phyloP scores from a whole-genome alignment of 2,888 invertebrate genomes.

The Trissoscelio sp. region DNA sequence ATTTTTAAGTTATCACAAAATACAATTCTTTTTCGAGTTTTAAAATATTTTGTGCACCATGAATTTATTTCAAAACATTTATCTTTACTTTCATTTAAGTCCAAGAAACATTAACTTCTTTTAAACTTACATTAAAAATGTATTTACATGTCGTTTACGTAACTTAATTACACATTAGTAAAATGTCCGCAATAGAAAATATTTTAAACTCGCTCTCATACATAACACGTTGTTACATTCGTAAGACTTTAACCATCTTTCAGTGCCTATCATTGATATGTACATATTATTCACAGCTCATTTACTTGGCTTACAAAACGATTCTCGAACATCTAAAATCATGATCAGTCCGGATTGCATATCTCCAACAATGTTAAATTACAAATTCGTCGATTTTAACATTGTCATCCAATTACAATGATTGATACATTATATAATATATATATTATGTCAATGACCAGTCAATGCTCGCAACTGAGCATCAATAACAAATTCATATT shows the following conservation, averaged over 20 bases:
- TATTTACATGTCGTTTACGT: not conserved
- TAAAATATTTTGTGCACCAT: constrained; percentile 19
- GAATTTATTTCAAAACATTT: not conserved
- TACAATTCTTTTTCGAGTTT: too few relatives aligned
- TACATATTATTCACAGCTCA: constrained; percentile 59
- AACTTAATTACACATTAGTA: not conserved
- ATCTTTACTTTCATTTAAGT: not conserved
- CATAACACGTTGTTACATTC: not conserved
- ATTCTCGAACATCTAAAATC: constrained; percentile 20
- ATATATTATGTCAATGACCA: too few relatives aligned
- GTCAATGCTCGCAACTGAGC: too few relatives aligned
- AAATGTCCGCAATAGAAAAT: constrained; percentile 21
- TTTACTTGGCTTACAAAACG: constrained; percentile 48
- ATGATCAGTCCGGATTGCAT: constrained; percentile 7
- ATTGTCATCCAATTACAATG: not conserved
- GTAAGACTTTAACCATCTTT: not conserved
- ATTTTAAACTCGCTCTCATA: constrained; percentile 8
- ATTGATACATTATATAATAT: too few relatives aligned
- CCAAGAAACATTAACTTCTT: not conserved
- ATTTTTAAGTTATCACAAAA: too few relatives aligned
- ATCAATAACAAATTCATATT: too few relatives aligned
- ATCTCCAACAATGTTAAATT: not conserved
- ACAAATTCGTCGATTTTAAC: not conserved
- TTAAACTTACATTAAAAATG: not conserved
- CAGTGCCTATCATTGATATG: constrained; percentile 53